Evolutionary conservation across 37 sponge, comb jelly and placozoan species (phyloP).

Genomic region (Ephydatia muelleri): DNA sequence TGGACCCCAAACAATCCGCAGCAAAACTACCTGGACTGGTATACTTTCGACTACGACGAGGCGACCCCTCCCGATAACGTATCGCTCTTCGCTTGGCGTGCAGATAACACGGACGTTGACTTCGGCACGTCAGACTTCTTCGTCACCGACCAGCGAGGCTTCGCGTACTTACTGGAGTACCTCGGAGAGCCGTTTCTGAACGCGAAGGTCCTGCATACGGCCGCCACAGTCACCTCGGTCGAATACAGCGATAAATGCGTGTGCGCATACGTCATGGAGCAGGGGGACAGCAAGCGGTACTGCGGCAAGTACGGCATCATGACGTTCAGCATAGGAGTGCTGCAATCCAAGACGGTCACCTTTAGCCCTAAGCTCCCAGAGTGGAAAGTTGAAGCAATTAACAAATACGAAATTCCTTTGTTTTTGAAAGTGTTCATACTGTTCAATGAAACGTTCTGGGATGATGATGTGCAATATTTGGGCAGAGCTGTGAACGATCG

Average conservation of each 20-base stretch:
- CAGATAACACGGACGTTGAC: constrained; percentile 3
- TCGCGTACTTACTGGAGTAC: constrained; percentile 24
- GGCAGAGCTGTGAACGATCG: constrained; percentile 9
- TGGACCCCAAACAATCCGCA: constrained; percentile 27
- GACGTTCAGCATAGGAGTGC: constrained; percentile 66
- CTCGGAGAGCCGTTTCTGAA: constrained; percentile 16
- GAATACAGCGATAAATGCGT: constrained; percentile 61
- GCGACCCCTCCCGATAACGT: constrained; percentile 5
- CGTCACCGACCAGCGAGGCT: constrained; percentile 54
- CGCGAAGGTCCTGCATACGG: constrained; percentile 27
- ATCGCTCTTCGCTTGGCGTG: constrained; percentile 9
- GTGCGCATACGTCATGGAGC: constrained; percentile 33
- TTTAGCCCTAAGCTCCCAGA: constrained; percentile 47
- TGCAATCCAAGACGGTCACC: constrained; percentile 24
- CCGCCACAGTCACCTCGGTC: constrained; percentile 23
- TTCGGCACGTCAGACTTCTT: constrained; percentile 43
- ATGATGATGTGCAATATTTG: constrained; percentile 4
- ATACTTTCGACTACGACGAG: constrained; percentile 21
- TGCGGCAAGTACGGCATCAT: constrained; percentile 38
- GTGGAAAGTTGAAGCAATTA: constrained; percentile 33
- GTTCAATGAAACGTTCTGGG: constrained; percentile 49
- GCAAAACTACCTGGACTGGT: constrained; percentile 42
- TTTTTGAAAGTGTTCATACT: constrained; percentile 49
- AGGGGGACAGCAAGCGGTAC: constrained; percentile 1
- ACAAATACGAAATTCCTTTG: background rate